Evolutionary conservation across 2,113 vertebrate genomes (phyloP), one percentile per base, ranked within the genome.

Genomic region (Turdus rufiventris): DNA sequence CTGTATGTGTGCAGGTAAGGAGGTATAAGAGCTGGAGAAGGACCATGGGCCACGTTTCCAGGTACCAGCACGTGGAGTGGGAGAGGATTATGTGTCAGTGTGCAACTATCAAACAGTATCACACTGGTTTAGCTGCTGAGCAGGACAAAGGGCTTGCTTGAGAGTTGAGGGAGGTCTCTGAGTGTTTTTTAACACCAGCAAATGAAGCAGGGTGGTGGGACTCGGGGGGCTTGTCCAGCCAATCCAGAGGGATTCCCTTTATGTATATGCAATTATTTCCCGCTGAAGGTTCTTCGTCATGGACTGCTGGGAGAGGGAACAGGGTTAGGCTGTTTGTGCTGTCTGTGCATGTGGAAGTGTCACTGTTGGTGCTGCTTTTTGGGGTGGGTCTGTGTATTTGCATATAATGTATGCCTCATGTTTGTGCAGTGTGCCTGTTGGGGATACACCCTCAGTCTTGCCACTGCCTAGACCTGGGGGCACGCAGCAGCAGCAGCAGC

Each of bases 11-110:
- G 23, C 5, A 28, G 5, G 9, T 6, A 20, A 26, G 4, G 17
- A 8, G 12, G 5, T 19, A 1, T 8, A n/a, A 15, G 33, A 73
- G 28, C 38, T 45, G 21, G 21, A 57, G 38, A 25, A 42, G 13
- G 11, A 40, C 13, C 3, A 3, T 21, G 42, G 18, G 21, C 54
- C 19, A 26, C 0, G 0, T 19, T 10, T 38, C 31, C 2, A 3
- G 6, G 18, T 58, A 21, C 8, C 38, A 60, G 70, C 12, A 31
- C 4, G 12, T 3, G 1, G 17, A 20, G 11, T 3, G 8, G 10
- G 11, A 45, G 31, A 36, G 16, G 2, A 4, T 15, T 10, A 19
- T 23, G 6, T 11, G 8, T 16, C 58, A 19, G 23, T 5, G 38
- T 33, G 61, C 12, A 10, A 4, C 7, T 21, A 8, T 23, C 29